Evolutionary conservation across 2,888 invertebrate species (phyloP).

Genomic region (Clivina fossor): DNA sequence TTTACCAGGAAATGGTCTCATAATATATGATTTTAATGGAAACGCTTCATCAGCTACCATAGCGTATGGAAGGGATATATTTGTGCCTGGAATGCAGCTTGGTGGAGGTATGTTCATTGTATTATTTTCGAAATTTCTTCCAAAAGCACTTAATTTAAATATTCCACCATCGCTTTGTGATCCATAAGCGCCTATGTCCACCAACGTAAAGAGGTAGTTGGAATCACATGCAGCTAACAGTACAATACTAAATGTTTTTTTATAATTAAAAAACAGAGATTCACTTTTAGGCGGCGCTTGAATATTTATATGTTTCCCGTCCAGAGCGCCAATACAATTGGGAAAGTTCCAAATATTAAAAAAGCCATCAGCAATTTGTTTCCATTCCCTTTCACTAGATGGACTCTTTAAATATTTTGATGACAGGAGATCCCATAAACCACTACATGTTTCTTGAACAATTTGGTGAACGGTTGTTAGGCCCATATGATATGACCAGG

Average conservation of each 20-base stretch:
- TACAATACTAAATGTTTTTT: slow-evolving; percentile 41
- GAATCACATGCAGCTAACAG: slow-evolving; percentile 41
- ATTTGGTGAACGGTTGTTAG: slow-evolving; percentile 20
- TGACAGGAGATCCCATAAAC: slow-evolving; percentile 18
- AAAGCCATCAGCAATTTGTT: slow-evolving; percentile 37
- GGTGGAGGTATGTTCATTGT: slow-evolving; percentile 19
- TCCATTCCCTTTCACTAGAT: slow-evolving; percentile 36
- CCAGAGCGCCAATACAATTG: slow-evolving; percentile 39
- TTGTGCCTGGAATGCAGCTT: background rate
- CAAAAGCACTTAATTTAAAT: slow-evolving; percentile 28
- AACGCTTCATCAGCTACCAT: slow-evolving; percentile 7
- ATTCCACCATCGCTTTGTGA: slow-evolving; percentile 42
- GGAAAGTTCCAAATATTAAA: slow-evolving; percentile 39
- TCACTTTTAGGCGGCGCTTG: slow-evolving; percentile 40
- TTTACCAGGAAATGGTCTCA: slow-evolving; percentile 6
- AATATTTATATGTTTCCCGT: slow-evolving; percentile 41
- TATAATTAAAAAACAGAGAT: slow-evolving; percentile 40
- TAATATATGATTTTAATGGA: slow-evolving; percentile 2
- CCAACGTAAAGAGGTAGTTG: slow-evolving; percentile 40
- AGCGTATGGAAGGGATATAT: slow-evolving; percentile 3
- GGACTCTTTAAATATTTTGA: slow-evolving; percentile 14
- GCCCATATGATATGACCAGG: slow-evolving; percentile 22
- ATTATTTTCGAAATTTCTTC: slow-evolving; percentile 7
- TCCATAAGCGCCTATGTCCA: slow-evolving; percentile 41
- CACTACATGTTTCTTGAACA: slow-evolving; percentile 17